Conservation (phyloP, 2,888 invertebrate genomes). For the Drosophila nr. fundita region DNA sequence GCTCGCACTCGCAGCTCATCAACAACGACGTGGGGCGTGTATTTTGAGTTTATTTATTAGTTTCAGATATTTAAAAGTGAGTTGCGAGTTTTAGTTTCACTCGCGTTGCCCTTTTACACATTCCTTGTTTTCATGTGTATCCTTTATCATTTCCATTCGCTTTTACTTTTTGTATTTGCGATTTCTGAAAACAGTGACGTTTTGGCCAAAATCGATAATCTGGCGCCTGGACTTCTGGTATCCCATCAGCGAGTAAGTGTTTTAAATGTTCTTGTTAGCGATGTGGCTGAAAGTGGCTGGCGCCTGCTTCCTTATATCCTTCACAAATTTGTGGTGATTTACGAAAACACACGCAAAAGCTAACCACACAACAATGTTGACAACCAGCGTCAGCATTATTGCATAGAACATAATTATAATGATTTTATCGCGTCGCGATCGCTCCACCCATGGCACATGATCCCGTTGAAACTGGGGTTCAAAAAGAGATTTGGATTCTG, state of each 20-base stretch:
- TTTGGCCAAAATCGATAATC: conserved; percentile 75
- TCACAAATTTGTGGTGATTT: conserved; percentile 18
- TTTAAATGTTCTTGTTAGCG: neutral
- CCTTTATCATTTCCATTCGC: conserved; percentile 2
- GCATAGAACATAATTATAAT: conserved; percentile 31
- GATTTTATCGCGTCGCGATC: conserved; percentile 35
- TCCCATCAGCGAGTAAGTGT: conserved; percentile 64
- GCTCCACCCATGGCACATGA: conserved; percentile 40
- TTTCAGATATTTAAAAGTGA: conserved; percentile 25
- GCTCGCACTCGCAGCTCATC: conserved; percentile 30
- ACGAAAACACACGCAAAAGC: conserved; percentile 30
- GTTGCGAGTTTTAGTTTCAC: conserved; percentile 7
- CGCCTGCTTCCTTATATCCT: neutral
- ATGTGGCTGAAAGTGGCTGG: neutral
- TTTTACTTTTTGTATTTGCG: conserved; percentile 15
- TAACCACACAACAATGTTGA: conserved; percentile 30
- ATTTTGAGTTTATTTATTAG: neutral
- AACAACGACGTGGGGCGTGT: conserved; percentile 16
- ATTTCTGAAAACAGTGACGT: conserved; percentile 48
- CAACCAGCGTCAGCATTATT: conserved; percentile 10
- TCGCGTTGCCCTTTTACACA: conserved; percentile 11
- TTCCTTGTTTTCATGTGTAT: conserved; percentile 12
- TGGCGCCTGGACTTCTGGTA: conserved; percentile 38
- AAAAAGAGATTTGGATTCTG: neutral
- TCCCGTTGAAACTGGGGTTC: conserved; percentile 14